Base-by-base conservation (phyloP, 2,113 vertebrate species). In the Phalacrocorax brasilianus region DNA sequence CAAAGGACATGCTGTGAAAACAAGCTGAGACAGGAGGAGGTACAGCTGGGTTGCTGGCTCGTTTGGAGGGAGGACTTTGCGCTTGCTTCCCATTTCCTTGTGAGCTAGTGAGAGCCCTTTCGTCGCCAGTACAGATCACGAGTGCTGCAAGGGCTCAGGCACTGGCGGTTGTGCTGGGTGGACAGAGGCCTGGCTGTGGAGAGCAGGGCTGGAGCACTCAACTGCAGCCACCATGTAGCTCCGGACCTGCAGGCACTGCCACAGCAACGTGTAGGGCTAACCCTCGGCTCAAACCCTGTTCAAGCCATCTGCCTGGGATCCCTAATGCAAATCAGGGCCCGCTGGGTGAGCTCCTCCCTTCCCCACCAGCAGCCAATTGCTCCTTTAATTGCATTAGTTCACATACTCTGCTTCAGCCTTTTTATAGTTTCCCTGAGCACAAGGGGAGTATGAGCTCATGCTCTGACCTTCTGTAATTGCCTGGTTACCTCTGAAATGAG, bases 1-100 rank as follows among this genome's bases (percentile, higher is more conserved):
- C 84, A 79, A 79, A 88, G 91, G 86, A 88, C 95, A 23, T 1
- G 3, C 89, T 85, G 80, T 50, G 89, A 59, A 95, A 92, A 87
- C 93, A 72, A 85, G 70, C 35, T 1, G 93, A 68, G 91, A 52
- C 27, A 6, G 83, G 95, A 92, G 93, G 91, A 88, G 89, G 73
- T 56, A 16, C 93, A 87, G 91, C 94, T 95, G 95, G 74, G 59
- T 21, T 74, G 93, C 93, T 84, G 93, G 85, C 75, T 40, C 22
- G 16, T 49, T 55, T 10, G n/a, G 82, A 61, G 81, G 55, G 89
- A 90, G 92, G 58, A 85, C 53, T 85, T 12, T 20, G 59, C 3
- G 0, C 88, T 79, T 19, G 68, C 89, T 91, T 91, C 83, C 63
- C 81, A 45, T 38, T 86, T 91, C 79, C 91, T 33, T 21, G 40